Evolutionary conservation across 2,888 invertebrate species (phyloP).

Genomic region (Drosophila parthenogenetica): DNA sequence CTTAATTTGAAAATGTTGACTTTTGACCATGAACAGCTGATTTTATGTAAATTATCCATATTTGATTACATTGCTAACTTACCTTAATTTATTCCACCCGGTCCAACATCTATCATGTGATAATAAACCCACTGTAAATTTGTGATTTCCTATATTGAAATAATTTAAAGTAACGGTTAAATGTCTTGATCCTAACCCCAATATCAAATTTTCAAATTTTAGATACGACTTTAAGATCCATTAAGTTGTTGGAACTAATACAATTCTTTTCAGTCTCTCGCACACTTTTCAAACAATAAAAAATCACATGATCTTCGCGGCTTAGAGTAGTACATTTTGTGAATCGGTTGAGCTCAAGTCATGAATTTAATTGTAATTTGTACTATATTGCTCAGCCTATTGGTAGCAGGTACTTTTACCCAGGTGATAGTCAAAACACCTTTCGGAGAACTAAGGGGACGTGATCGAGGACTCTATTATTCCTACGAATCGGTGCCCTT

Average conservation of each 20-base stretch:
- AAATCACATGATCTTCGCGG: not conserved
- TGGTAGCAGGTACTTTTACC: slow-evolving; percentile 9
- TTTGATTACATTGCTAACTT: too few relatives aligned
- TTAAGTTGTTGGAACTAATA: slow-evolving; percentile 4
- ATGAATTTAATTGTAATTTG: slow-evolving; percentile 4
- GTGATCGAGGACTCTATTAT: slow-evolving; percentile 83
- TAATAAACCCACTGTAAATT: too few relatives aligned
- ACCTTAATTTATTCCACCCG: too few relatives aligned
- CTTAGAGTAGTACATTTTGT: slow-evolving; percentile 7
- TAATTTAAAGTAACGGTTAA: not conserved
- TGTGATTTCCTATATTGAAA: too few relatives aligned
- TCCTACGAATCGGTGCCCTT: slow-evolving; percentile 89
- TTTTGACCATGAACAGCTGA: too few relatives aligned
- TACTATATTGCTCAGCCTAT: not conserved
- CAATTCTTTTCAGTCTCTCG: slow-evolving; percentile 3
- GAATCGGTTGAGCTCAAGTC: slow-evolving; percentile 4
- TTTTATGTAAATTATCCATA: too few relatives aligned
- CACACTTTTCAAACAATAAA: slow-evolving; percentile 8
- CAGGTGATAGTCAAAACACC: slow-evolving; percentile 62
- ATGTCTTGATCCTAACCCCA: slow-evolving; percentile 1
- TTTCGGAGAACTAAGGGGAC: slow-evolving; percentile 75
- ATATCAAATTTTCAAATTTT: slow-evolving; percentile 14
- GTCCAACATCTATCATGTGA: too few relatives aligned
- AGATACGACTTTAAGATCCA: not conserved
- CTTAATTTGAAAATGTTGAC: too few relatives aligned